A percentile compares a stretch with the other conserved stretches of the same genome.
Evolutionary conservation across 2,888 invertebrate genomes (phyloP).

Genomic region (Nymphalis c-album): DNA sequence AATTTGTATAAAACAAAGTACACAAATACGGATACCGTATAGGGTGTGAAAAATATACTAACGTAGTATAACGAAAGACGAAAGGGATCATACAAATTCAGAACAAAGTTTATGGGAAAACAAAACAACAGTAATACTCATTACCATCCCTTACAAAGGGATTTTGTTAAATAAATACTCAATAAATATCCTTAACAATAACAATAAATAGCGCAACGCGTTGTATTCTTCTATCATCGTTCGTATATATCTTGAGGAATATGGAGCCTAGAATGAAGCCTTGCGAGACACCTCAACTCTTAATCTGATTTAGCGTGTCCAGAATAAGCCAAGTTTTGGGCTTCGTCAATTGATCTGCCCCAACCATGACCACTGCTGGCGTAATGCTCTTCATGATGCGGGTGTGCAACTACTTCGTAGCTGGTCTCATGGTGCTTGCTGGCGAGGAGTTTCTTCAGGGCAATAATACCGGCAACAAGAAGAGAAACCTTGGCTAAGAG

Average conservation of each 20-base stretch:
- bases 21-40: constrained; percentile 80
- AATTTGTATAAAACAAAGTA: constrained; percentile 64
- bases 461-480: constrained; percentile 87
- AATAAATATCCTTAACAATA: constrained; percentile 72
- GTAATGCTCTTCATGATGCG: constrained; percentile 81
- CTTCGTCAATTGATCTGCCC: constrained; percentile 81
- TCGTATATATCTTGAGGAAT: constrained; percentile 47
- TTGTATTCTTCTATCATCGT: constrained; percentile 38
- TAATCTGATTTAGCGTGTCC: constrained; percentile 77
- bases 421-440: constrained; percentile 85
- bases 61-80: constrained; percentile 67
- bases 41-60: constrained; percentile 67
- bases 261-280: constrained; percentile 49
- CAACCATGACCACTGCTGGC: constrained; percentile 83
- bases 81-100: constrained; percentile 71
- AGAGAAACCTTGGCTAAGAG: constrained; percentile 91
- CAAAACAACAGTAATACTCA: constrained; percentile 59
- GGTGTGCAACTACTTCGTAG: constrained; percentile 89
- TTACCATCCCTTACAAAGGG: constrained; percentile 66
- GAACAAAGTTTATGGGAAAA: constrained; percentile 69
- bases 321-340: constrained; percentile 83
- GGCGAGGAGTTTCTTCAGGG: constrained; percentile 85
- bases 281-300: constrained; percentile 42
- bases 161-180: constrained; percentile 61
- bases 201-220: constrained; percentile 62